Conservation (phyloP, 1,140 invertebrate genomes). For the Ephestia elutella region DNA sequence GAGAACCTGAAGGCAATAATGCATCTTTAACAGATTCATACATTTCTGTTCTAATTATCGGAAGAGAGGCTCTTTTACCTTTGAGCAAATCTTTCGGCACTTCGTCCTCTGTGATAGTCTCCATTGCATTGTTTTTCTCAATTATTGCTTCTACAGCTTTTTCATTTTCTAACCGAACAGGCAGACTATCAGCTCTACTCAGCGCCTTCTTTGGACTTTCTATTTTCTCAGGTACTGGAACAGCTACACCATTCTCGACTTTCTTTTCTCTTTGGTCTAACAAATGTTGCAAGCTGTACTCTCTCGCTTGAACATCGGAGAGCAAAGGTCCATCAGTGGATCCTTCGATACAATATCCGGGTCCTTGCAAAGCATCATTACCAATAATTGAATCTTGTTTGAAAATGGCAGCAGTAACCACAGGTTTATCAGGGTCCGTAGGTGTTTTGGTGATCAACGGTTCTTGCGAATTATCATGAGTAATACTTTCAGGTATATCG, state of each 20-base stretch:
- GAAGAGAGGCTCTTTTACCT: slow-evolving; percentile 63
- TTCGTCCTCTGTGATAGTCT: slow-evolving; percentile 59
- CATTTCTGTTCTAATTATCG: slow-evolving; percentile 59
- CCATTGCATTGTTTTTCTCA: slow-evolving; percentile 39
- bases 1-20: slow-evolving; percentile 51
- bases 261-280: slow-evolving; percentile 64
- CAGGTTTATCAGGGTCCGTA: slow-evolving; percentile 77
- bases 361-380: slow-evolving; percentile 60
- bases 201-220: slow-evolving; percentile 49
- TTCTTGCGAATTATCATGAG: slow-evolving; percentile 63
- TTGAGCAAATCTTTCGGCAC: slow-evolving; percentile 43
- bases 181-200: slow-evolving; percentile 59
- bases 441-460: slow-evolving; percentile 63
- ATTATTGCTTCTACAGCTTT: slow-evolving; percentile 23
- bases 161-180: slow-evolving; percentile 52
- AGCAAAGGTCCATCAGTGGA: slow-evolving; percentile 68
- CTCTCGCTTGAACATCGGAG: slow-evolving; percentile 69
- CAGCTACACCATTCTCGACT: slow-evolving; percentile 60
- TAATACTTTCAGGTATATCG: slow-evolving; percentile 60
- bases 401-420: slow-evolving; percentile 79
- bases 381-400: slow-evolving; percentile 76
- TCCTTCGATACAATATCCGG: slow-evolving; percentile 69
- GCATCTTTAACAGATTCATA: slow-evolving; percentile 64
- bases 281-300: slow-evolving; percentile 64
- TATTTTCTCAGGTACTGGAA: slow-evolving; percentile 51